A percentile compares a stretch with the other conserved stretches of the same genome.
These are phyloP conservation scores for Lagocephalus sceleratus DNA, from an alignment of 2,797 vertebrate genomes.

Conservation along the genomic window DNA sequence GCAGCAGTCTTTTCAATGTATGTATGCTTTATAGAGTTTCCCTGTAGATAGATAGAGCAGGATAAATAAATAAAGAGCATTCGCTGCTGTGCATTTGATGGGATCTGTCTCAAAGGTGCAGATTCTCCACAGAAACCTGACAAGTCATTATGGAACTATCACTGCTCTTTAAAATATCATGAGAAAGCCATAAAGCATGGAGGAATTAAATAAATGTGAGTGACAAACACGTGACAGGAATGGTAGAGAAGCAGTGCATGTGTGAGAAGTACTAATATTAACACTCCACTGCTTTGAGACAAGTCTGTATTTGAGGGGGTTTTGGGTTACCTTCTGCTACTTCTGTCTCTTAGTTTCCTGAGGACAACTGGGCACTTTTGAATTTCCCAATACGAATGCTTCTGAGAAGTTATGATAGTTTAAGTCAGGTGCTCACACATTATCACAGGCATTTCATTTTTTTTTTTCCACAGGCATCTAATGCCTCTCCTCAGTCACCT, in stretches of 20 bases:
- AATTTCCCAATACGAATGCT: neutral
- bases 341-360: neutral
- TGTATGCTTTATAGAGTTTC: no score
- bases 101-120: constrained; percentile 55
- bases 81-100: constrained; percentile 57
- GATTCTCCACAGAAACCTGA: constrained; percentile 53
- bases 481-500: no score
- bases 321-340: no score
- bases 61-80: constrained; percentile 44
- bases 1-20: no score
- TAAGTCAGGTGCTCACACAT: neutral
- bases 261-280: constrained; percentile 14
- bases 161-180: constrained; percentile 65
- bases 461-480: neutral
- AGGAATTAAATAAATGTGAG: constrained; percentile 12
- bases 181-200: constrained; percentile 36
- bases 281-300: no score
- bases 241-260: constrained; percentile 2
- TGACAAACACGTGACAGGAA: constrained; percentile 4
- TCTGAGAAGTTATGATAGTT: constrained; percentile 5
- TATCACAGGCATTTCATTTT: neutral
- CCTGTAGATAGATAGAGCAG: constrained; percentile 28
- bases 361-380: neutral
- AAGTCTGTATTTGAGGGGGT: no score
- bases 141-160: constrained; percentile 64